Conservation (phyloP, 1,140 invertebrate species). For the Drosophila watanabei region DNA sequence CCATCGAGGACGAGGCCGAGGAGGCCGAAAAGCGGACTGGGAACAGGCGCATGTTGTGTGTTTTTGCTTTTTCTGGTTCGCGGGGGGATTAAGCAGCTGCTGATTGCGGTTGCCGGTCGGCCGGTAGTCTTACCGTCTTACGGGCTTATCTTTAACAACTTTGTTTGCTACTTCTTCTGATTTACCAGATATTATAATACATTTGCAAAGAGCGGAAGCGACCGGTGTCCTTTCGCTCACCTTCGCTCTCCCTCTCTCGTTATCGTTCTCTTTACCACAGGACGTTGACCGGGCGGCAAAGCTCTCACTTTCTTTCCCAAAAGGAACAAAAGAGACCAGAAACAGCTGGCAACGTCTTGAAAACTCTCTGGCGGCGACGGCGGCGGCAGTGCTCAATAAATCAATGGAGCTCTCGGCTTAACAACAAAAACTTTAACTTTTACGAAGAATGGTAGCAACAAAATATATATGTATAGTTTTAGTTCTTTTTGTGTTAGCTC, state of each 20-base stretch:
- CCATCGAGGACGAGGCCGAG: slow-evolving; percentile 60
- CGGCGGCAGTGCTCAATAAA: slow-evolving; percentile 56
- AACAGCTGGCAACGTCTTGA: slow-evolving; percentile 65
- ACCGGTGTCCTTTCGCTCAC: slow-evolving; percentile 77
- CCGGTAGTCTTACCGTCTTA: background rate
- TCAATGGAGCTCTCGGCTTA: slow-evolving; percentile 58
- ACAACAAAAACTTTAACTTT: slow-evolving; percentile 33
- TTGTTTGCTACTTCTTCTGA: slow-evolving; percentile 42
- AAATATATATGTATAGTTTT: slow-evolving; percentile 33
- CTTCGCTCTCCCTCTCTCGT: slow-evolving; percentile 41
- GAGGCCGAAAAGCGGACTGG: slow-evolving; percentile 84
- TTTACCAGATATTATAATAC: slow-evolving; percentile 13
- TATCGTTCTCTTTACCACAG: slow-evolving; percentile 40
- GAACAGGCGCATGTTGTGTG: slow-evolving; percentile 87
- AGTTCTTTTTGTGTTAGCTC: slow-evolving; percentile 50
- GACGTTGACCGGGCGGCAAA: slow-evolving; percentile 58
- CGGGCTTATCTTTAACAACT: slow-evolving; percentile 54
- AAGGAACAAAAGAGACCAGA: slow-evolving; percentile 2
- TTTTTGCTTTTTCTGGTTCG: slow-evolving; percentile 31
- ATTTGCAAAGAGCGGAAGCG: background rate
- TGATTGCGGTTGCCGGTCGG: slow-evolving; percentile 31
- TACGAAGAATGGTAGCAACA: slow-evolving; percentile 44
- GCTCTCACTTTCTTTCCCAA: slow-evolving; percentile 27
- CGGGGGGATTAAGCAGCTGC: slow-evolving; percentile 40
- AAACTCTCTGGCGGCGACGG: slow-evolving; percentile 9